phyloP scores from a whole-genome alignment of 2,888 invertebrate genomes.

The Electrophaes corylata region DNA sequence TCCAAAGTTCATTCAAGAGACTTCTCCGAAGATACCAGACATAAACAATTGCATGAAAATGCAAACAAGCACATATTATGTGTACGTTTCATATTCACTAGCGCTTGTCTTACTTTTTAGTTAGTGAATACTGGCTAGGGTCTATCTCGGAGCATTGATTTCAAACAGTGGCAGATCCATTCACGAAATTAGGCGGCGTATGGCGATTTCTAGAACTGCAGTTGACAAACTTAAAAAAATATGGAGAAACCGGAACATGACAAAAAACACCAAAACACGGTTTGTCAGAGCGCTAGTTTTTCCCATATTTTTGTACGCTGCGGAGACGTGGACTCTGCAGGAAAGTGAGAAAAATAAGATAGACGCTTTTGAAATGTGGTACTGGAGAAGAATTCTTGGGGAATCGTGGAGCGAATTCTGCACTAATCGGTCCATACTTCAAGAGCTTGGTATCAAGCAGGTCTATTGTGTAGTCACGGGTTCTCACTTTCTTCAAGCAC shows the following conservation, averaged over 20 bases:
- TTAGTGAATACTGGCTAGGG: no score
- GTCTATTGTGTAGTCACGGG: no score
- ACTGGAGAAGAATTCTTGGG: no score
- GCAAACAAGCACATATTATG: not conserved
- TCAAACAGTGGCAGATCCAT: no score
- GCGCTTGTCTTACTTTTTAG: not conserved
- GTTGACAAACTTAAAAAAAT: not conserved
- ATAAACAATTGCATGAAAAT: not conserved
- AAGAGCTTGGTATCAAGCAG: no score
- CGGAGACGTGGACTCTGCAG: no score
- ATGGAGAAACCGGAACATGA: not conserved
- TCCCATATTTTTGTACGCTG: not conserved
- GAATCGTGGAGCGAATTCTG: no score
- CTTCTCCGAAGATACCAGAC: not conserved
- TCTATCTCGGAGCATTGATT: not conserved
- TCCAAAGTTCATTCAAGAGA: not conserved
- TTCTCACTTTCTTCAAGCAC: no score
- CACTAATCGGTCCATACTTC: no score
- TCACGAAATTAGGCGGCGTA: not conserved
- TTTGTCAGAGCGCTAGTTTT: not conserved
- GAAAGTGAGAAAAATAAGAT: no score
- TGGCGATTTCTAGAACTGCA: not conserved
- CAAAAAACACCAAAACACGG: not conserved
- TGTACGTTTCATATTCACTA: not conserved
- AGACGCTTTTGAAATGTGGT: no score